Percentiles rank a stretch among this genome's conserved stretches.
Evolutionary conservation across 1,140 invertebrate genomes (phyloP).

Genomic region (Bombus sibiricus): DNA sequence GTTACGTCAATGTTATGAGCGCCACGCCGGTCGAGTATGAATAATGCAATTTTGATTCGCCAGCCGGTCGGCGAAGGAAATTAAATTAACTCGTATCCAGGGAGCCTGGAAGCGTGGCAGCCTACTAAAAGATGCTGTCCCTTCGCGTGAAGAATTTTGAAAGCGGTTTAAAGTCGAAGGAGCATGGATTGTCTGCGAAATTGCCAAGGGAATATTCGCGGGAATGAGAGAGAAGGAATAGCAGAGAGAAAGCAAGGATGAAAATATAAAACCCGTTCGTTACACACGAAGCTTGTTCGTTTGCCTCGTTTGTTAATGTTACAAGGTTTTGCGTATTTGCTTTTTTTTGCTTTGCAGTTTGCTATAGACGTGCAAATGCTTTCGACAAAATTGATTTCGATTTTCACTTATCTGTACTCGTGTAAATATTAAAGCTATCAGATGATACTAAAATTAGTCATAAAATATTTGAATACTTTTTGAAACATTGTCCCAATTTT

Average conservation of each 20-base stretch:
- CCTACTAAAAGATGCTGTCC: not conserved
- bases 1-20: constrained; percentile 23
- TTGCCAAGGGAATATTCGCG: not conserved
- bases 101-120: not conserved
- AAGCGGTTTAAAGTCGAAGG: constrained; percentile 20
- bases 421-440: too few species aligned
- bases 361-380: too few species aligned
- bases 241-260: not conserved
- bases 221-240: not conserved
- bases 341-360: too few species aligned
- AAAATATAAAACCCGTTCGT: not conserved
- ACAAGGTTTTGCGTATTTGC: not conserved
- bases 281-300: not conserved
- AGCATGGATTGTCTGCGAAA: not conserved
- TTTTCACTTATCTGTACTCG: too few species aligned
- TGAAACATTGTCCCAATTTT: too few species aligned
- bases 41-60: constrained; percentile 35
- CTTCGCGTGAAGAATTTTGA: constrained; percentile 10
- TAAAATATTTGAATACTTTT: too few species aligned
- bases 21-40: not conserved
- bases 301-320: constrained; percentile 25
- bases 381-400: too few species aligned
- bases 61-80: not conserved
- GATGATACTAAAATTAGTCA: too few species aligned
- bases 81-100: constrained; percentile 5